Evolutionary conservation across 2,113 vertebrate species (phyloP), one percentile per base, ranked within the genome.

Genomic region (Cyanoramphus novaezelandiae): DNA sequence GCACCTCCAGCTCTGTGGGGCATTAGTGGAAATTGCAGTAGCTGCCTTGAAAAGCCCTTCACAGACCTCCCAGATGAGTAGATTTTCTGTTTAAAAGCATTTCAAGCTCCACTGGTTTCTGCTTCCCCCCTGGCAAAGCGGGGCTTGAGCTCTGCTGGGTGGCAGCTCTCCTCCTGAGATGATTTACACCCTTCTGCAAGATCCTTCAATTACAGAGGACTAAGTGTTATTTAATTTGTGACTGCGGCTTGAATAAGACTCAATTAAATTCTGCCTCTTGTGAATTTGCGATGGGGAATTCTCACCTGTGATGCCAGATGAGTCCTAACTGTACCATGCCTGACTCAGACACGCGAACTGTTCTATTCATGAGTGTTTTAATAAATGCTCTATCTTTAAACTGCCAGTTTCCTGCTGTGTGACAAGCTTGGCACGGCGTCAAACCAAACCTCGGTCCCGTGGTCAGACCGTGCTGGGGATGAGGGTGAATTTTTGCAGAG

Each of bases 151-250:
- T 31, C 24, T 85, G 78, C 16, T 7, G 3, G 10, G 35, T 8
- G n/a, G 35, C 72, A 55, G 47, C 17, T 71, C 64, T 82, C 29
- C 31, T 83, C 60, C 41, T 2, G 17, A 25, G 37, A 17, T 17
- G 33, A 24, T 57, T 90, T 47, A 39, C 43, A 57, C 7, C 39
- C 27, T 52, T 21, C 69, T 53, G 16, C n/a, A 79, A 49, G 65
- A 46, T 49, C 18, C 44, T 76, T 47, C 57, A 89, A 47, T 70
- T 76, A 93, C 67, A 37, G 63, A 43, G 70, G 53, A 35, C 37
- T 74, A 92, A 94, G 74, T 11, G 68, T 79, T 88, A 77, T 74
- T 92, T 92, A 94, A 94, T 86, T 91, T 69, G 77, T 10, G 55
- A 87, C 86, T 28, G 49, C 0, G 4, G 31, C 52, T 67, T 59